These are phyloP conservation scores for Gnathonemus longibarbis DNA, from an alignment of 2,113 vertebrate genomes.

Conservation along the genomic window DNA sequence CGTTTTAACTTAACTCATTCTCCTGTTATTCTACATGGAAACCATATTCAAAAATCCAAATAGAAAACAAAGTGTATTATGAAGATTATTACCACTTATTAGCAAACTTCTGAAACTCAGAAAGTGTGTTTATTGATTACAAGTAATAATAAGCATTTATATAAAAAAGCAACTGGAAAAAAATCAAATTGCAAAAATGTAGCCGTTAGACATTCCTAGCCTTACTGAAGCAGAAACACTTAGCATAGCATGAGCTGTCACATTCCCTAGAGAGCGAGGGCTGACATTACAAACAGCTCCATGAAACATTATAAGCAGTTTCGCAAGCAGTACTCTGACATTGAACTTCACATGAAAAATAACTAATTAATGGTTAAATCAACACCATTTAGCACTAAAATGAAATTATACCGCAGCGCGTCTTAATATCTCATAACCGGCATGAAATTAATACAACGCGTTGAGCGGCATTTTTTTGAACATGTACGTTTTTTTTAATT, in stretches of 20 bases:
- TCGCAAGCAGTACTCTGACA: slow-evolving; percentile 37
- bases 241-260: slow-evolving; percentile 46
- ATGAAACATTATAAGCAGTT: slow-evolving; percentile 45
- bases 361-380: not conserved
- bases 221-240: not conserved
- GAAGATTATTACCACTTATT: not conserved
- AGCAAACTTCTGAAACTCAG: not conserved
- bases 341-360: slow-evolving; percentile 11
- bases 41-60: not conserved
- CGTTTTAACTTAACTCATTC: not conserved
- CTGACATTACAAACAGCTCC: slow-evolving; percentile 51
- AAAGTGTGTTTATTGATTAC: not conserved
- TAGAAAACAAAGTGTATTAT: not conserved
- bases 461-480: not conserved
- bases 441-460: not conserved
- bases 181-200: not conserved
- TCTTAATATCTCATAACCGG: not conserved
- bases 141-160: not conserved
- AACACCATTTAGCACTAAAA: not conserved
- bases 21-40: not conserved
- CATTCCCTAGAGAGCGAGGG: slow-evolving; percentile 58
- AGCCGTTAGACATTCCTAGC: not conserved
- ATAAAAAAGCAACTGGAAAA: not conserved
- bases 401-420: not conserved
- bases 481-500: not conserved